phyloP scores from a whole-genome alignment of 2,888 invertebrate genomes.

The Epinotia brunnichana region DNA sequence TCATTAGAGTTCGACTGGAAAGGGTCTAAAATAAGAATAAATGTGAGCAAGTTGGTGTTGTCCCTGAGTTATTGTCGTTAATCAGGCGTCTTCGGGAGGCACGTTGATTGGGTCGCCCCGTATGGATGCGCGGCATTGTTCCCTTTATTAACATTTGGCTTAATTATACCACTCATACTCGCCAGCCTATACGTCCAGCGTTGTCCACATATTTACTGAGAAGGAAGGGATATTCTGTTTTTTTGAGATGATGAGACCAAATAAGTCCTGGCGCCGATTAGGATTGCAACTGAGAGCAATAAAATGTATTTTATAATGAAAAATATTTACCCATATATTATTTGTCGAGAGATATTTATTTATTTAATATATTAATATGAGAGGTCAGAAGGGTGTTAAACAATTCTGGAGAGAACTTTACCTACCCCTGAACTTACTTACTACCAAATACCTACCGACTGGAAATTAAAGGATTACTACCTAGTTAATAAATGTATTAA shows the following conservation, averaged over 20 bases:
- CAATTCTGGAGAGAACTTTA: too few species aligned
- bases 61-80: conserved; percentile 81
- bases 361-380: too few species aligned
- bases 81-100: conserved; percentile 72
- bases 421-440: background rate
- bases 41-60: conserved; percentile 78
- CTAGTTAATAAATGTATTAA: background rate
- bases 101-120: conserved; percentile 71
- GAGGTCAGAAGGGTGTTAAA: too few species aligned
- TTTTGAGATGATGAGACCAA: conserved; percentile 38
- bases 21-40: conserved; percentile 81
- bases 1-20: conserved; percentile 83
- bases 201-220: conserved; percentile 35
- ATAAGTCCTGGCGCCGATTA: conserved; percentile 32
- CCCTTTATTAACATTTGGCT: conserved; percentile 69
- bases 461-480: background rate
- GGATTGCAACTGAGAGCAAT: conserved; percentile 29
- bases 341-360: background rate
- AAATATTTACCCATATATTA: background rate
- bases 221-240: conserved; percentile 40
- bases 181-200: conserved; percentile 35
- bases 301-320: conserved; percentile 10
- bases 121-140: conserved; percentile 64
- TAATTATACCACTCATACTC: conserved; percentile 65
- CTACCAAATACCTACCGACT: background rate